Evolutionary conservation across 1,140 invertebrate species (phyloP), one percentile per base, ranked within the genome.

Genomic region (Bombus confusus): DNA sequence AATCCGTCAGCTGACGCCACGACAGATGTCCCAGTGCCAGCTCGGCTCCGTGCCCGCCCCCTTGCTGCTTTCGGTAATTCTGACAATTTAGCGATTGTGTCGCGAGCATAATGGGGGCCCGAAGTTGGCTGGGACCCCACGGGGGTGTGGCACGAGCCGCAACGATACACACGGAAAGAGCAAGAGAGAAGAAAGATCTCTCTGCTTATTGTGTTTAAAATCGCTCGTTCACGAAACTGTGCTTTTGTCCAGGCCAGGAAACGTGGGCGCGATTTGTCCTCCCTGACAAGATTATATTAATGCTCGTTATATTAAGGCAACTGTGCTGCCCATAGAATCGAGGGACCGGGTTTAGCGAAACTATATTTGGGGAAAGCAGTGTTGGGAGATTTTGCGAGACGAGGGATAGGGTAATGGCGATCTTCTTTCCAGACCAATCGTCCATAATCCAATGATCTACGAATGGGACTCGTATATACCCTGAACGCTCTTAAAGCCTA

Each of bases 1-100:
- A 87, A 87, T 90, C 78, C 76, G 88, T 90, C 88, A 87, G 89
- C 86, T 87, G 88, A 89, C 88, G 73, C n/a, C 47, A 47, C 87
- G 85, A 80, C 88, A 90, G 88, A 85, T 90, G 88, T 66, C 76
- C 57, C 31, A 22, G 22, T 52, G n/a, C 39, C 73, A 18, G 69
- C 47, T n/a, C 41, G 6, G 41, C 57, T 37, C 64, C 52, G 31
- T 69, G 25, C 28, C 62, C 59, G 43, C 77, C 41, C 31, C 69
- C 79, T 75, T 43, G 15, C 62, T 59, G 74, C 76, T 74, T 71
- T 83, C 88, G 83, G 77, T 91, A 91, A 92, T 92, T 92, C 89
- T 92, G 86, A 91, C 91, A 87, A 89, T 91, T 92, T 92, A 88
- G 78, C 86, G 86, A 92, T 92, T 89, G 91, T 91, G 88, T 81